Base-by-base conservation (phyloP, 2,888 invertebrate species). In the Alviniconcha strummeri region DNA sequence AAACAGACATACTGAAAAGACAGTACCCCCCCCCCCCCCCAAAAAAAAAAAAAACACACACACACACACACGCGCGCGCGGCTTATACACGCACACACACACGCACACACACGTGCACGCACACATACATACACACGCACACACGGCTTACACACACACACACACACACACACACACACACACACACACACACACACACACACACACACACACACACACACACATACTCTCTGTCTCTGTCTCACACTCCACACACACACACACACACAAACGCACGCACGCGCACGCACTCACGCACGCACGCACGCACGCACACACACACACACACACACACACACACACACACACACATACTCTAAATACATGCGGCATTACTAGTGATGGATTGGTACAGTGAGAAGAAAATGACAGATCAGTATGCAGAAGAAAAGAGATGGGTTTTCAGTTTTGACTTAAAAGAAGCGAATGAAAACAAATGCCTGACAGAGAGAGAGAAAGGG, bases 301-400 rank as follows among this genome's bases (percentile, higher is more conserved):
- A 36, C 36, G 3, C 36, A 36, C 36, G 36, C 36, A 36, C 36
- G 3, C 36, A 36, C 36, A 36, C 36, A 36, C 36, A 69, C 17
- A 69, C 69, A 69, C 17, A 69, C 69, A 69, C 17, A 69, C 69
- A 69, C 69, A 69, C 69, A 69, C 17, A 69, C n/a, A 69, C 17
- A 69, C 69, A n/a, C 6, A 69, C 69, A n/a, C n/a, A n/a, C n/a
- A n/a, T n/a, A n/a, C n/a, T n/a, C n/a, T n/a, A n/a, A n/a, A n/a
- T n/a, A n/a, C n/a, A n/a, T n/a, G n/a, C n/a, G n/a, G n/a, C n/a
- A n/a, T n/a, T n/a, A n/a, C n/a, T n/a, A n/a, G n/a, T n/a, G n/a
- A n/a, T n/a, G n/a, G n/a, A n/a, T n/a, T n/a, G n/a, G n/a, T n/a
- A n/a, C n/a, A n/a, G n/a, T n/a, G n/a, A n/a, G n/a, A n/a, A n/a